phyloP scores from a whole-genome alignment of 2,888 invertebrate genomes.

The Pinctada fucata region DNA sequence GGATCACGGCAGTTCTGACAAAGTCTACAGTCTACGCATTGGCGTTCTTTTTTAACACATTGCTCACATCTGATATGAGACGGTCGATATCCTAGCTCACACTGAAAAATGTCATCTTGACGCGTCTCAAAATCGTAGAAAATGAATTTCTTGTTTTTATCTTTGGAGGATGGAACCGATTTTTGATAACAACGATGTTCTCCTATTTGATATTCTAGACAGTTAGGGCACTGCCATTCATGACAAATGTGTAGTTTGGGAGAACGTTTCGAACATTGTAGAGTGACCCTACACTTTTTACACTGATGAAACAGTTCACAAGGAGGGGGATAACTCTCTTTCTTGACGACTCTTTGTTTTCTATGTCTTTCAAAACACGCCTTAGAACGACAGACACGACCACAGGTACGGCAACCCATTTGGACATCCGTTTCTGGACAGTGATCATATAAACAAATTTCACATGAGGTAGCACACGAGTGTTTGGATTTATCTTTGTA shows the following conservation, averaged over 20 bases:
- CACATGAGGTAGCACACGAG: slow-evolving; percentile 16
- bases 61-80: slow-evolving; percentile 9
- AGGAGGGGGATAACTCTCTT: not conserved
- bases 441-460: slow-evolving; percentile 4
- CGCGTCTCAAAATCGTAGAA: slow-evolving; percentile 44
- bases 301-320: slow-evolving; percentile 24
- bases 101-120: slow-evolving; percentile 31
- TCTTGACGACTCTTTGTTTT: not conserved
- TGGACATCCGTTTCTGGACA: not conserved
- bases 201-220: too few relatives aligned
- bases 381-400: slow-evolving; percentile 2
- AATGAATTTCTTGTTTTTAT: slow-evolving; percentile 26
- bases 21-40: slow-evolving; percentile 13
- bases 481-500: slow-evolving; percentile 18
- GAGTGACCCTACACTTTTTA: slow-evolving; percentile 7
- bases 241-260: slow-evolving; percentile 9
- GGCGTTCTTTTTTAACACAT: slow-evolving; percentile 16
- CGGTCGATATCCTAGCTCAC: slow-evolving; percentile 21
- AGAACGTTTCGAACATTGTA: slow-evolving; percentile 9
- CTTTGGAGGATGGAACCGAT: not conserved
- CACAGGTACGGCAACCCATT: slow-evolving; percentile 18
- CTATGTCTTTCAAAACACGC: slow-evolving; percentile 19
- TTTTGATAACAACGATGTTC: too few relatives aligned
- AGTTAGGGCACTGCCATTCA: too few relatives aligned
- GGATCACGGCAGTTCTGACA: slow-evolving; percentile 15